Percentiles rank a stretch among this genome's conserved stretches.
phyloP scores from a whole-genome alignment of 2,797 vertebrate species.

The Pachyuromys duprasi region DNA sequence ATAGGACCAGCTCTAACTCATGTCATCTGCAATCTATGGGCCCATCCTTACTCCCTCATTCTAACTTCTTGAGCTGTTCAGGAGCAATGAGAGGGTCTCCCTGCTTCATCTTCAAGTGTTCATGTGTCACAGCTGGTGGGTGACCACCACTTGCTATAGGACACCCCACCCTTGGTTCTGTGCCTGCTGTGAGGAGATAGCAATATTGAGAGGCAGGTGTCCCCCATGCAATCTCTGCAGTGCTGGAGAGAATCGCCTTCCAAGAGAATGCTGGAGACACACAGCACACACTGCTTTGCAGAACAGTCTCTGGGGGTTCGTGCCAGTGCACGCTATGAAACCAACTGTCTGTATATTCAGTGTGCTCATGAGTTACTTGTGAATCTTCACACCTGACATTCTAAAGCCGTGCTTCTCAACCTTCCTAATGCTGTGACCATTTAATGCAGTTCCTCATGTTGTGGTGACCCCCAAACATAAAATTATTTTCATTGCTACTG shows the following conservation, averaged over 20 bases:
- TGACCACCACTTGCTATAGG: fast-evolving
- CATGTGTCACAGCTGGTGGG: not conserved
- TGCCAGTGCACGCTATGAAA: not conserved
- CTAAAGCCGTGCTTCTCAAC: too few species aligned
- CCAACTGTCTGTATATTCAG: not conserved
- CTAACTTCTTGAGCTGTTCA: not conserved
- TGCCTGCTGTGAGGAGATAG: too few species aligned
- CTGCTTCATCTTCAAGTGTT: not conserved
- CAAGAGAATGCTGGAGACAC: too few species aligned
- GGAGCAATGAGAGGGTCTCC: not conserved
- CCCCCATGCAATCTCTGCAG: not conserved
- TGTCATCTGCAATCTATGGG: not conserved
- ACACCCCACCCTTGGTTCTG: not conserved
- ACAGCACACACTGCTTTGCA: too few species aligned
- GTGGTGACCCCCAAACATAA: too few species aligned
- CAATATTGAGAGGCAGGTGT: not conserved
- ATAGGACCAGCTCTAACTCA: not conserved
- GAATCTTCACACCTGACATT: not conserved
- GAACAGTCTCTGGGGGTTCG: not conserved
- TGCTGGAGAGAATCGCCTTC: fast-evolving
- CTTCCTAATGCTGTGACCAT: too few species aligned
- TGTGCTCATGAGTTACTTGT: not conserved
- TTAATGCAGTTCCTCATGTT: too few species aligned
- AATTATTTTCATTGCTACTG: too few species aligned
- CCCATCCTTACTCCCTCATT: not conserved